Conservation (phyloP, 1,140 invertebrate species). For the Colletes gigas region DNA sequence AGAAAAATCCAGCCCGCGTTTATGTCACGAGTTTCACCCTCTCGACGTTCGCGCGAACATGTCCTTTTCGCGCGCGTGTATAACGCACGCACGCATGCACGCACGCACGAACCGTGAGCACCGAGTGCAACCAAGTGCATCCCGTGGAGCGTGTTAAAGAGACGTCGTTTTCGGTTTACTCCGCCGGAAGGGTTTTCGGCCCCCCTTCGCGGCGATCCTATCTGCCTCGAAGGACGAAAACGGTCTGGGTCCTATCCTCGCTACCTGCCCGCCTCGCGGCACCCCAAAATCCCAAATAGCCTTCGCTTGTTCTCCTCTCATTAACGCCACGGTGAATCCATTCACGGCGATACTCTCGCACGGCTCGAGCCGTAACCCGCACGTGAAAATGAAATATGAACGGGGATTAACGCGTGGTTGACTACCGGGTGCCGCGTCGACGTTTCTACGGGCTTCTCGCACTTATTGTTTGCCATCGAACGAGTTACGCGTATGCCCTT, state of each 20-base stretch:
- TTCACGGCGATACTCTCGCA: constrained; percentile 27
- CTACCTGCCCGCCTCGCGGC: constrained; percentile 52
- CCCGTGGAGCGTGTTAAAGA: constrained; percentile 46
- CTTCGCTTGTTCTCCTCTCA: constrained; percentile 59
- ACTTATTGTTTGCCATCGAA: too few species aligned
- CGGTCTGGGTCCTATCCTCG: constrained; percentile 20
- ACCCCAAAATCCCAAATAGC: constrained; percentile 45
- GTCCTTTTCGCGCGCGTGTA: too few species aligned
- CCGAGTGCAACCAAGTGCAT: constrained; percentile 48
- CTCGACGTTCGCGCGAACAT: constrained; percentile 9
- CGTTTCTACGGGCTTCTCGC: background rate
- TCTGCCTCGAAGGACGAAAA: constrained; percentile 45
- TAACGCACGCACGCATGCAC: background rate
- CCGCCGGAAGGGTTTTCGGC: constrained; percentile 38
- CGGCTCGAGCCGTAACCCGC: constrained; percentile 9
- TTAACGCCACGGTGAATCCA: constrained; percentile 61
- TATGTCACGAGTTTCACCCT: constrained; percentile 42
- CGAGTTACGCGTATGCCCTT: background rate
- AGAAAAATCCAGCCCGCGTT: constrained; percentile 57
- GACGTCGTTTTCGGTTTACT: constrained; percentile 47
- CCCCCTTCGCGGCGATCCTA: constrained; percentile 37
- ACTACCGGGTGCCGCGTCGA: constrained; percentile 10
- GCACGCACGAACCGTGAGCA: constrained; percentile 6
- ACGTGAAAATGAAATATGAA: constrained; percentile 61
- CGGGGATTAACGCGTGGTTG: constrained; percentile 53